A percentile compares a stretch with the other conserved stretches of the same genome.
These are phyloP conservation scores for Metopia argyrocephala DNA, from an alignment of 2,888 invertebrate species.

Conservation along the genomic window DNA sequence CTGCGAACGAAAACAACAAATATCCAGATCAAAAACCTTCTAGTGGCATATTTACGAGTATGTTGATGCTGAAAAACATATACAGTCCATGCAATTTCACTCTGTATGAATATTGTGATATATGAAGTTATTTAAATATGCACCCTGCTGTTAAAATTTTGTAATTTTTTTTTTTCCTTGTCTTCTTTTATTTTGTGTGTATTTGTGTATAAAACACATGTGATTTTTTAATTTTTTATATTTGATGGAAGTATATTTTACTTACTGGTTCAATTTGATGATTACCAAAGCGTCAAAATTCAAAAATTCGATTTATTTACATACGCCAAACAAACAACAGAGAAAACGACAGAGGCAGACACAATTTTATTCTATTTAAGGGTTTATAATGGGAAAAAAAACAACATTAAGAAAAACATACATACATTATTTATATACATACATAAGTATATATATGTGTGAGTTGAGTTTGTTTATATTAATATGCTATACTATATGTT, in stretches of 20 bases:
- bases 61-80: background rate
- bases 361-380: background rate
- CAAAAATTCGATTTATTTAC: constrained; percentile 60
- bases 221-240: constrained; percentile 26
- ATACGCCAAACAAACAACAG: constrained; percentile 4
- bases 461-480: background rate
- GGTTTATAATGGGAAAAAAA: background rate
- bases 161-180: background rate
- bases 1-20: background rate
- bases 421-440: background rate
- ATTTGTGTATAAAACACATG: background rate
- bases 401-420: background rate
- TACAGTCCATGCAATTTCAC: background rate
- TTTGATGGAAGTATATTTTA: constrained; percentile 6
- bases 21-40: background rate
- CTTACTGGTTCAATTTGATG: constrained; percentile 42
- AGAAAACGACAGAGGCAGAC: background rate
- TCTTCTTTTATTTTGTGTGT: background rate
- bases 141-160: constrained; percentile 30
- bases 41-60: constrained; percentile 15
- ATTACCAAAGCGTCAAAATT: constrained; percentile 60
- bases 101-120: background rate
- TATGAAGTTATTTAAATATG: constrained; percentile 49
- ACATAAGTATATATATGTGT: background rate
- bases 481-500: constrained; percentile 3